A percentile compares a stretch with the other conserved stretches of the same genome.
These are phyloP conservation scores for Dendrolimus pini DNA, from an alignment of 2,888 invertebrate genomes.

Conservation along the genomic window DNA sequence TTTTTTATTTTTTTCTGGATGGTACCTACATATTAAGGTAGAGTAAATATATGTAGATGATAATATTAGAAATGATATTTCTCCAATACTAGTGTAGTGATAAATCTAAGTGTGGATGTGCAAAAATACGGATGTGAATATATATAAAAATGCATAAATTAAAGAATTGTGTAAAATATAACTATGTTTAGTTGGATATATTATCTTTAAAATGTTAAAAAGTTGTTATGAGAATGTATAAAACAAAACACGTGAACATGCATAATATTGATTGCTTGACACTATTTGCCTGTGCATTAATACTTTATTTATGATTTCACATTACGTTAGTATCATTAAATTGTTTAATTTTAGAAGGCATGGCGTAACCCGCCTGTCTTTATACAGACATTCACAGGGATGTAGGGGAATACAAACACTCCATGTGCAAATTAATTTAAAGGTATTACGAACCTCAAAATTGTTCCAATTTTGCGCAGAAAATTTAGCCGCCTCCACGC, in stretches of 20 bases:
- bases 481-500: slow-evolving; percentile 88
- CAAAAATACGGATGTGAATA: neutral
- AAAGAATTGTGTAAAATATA: neutral
- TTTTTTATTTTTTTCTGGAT: no score
- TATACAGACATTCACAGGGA: slow-evolving; percentile 62
- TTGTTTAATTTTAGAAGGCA: slow-evolving; percentile 22
- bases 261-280: slow-evolving; percentile 41
- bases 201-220: slow-evolving; percentile 10
- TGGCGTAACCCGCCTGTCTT: slow-evolving; percentile 27
- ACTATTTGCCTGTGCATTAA: slow-evolving; percentile 54
- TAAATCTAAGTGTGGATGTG: no score
- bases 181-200: neutral
- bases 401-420: slow-evolving; percentile 68
- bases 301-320: slow-evolving; percentile 33
- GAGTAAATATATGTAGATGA: no score
- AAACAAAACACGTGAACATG: slow-evolving; percentile 45
- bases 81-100: no score
- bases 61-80: no score
- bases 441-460: slow-evolving; percentile 82
- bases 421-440: slow-evolving; percentile 72
- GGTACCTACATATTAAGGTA: no score
- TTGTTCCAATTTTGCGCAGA: slow-evolving; percentile 89
- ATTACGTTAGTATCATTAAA: slow-evolving; percentile 22
- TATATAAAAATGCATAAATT: neutral
- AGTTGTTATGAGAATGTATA: slow-evolving; percentile 6